These are phyloP conservation scores for Latrodectus elegans DNA, from an alignment of 2,888 invertebrate genomes.

Conservation along the genomic window DNA sequence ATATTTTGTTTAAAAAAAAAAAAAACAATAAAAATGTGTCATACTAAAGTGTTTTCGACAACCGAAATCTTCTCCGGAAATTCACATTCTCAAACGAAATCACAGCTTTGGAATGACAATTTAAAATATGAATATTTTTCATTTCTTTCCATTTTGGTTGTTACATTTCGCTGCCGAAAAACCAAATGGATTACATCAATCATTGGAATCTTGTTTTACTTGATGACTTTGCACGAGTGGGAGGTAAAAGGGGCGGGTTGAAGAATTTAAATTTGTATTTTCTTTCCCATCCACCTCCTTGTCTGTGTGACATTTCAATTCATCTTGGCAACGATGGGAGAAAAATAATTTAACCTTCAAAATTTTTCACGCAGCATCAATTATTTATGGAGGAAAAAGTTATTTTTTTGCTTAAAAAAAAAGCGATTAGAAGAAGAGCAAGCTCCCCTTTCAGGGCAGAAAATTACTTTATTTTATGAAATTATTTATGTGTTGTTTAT, in stretches of 20 bases:
- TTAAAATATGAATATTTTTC: conserved; percentile 40
- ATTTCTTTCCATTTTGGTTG: conserved; percentile 22
- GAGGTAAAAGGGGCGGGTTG: conserved; percentile 10
- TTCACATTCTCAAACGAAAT: conserved; percentile 14
- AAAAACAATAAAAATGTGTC: too few relatives aligned
- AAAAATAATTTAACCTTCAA: conserved; percentile 23
- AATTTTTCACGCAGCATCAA: conserved; percentile 41
- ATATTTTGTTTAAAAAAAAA: too few relatives aligned
- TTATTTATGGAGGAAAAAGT: conserved; percentile 23
- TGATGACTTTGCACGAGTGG: conserved; percentile 34
- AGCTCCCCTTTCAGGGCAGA: neutral
- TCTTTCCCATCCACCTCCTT: neutral
- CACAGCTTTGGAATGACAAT: conserved; percentile 10
- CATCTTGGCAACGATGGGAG: conserved; percentile 11
- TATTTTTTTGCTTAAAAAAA: conserved; percentile 7
- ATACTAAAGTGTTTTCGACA: neutral
- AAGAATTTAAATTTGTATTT: conserved; percentile 40
- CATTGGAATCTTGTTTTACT: conserved; percentile 37
- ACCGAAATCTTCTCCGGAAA: neutral
- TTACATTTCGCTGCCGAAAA: conserved; percentile 4
- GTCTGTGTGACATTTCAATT: conserved; percentile 45
- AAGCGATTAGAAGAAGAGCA: conserved; percentile 41
- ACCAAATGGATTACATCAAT: conserved; percentile 39
- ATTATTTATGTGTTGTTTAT: conserved; percentile 27
- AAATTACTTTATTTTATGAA: conserved; percentile 35